A percentile compares a stretch with the other conserved stretches of the same genome.
These are phyloP conservation scores for Verasper variegatus DNA, from an alignment of 2,113 vertebrate species.

Conservation along the genomic window DNA sequence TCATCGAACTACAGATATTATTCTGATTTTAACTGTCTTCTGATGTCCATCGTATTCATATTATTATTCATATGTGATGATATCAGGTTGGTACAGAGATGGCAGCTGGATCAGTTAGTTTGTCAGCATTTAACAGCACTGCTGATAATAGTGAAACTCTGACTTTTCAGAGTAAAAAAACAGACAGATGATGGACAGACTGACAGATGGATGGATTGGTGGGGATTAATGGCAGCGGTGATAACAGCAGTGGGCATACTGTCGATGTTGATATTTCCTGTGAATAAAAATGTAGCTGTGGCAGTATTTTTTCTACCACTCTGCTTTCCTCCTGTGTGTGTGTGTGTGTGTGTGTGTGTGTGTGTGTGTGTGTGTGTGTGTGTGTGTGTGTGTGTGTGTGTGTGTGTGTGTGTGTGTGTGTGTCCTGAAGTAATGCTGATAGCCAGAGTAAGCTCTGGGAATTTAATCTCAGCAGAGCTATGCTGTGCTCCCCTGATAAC, in stretches of 20 bases:
- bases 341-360: no score
- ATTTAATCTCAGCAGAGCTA: conserved; percentile 78
- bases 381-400: conserved; percentile 26
- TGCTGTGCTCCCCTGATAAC: conserved; percentile 77
- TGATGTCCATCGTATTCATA: neutral
- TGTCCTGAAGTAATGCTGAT: conserved; percentile 78
- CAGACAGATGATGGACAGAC: conserved; percentile 37
- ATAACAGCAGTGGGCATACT: conserved; percentile 59
- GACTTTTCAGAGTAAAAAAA: conserved; percentile 9
- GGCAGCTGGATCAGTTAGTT: neutral
- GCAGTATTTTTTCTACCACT: conserved; percentile 53
- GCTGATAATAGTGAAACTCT: neutral
- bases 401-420: conserved; percentile 40
- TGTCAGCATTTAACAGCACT: conserved; percentile 1
- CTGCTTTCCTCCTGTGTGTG: conserved; percentile 34
- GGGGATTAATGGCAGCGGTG: conserved; percentile 55
- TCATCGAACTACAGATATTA: neutral
- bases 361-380: conserved; percentile 26
- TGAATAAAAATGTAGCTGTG: conserved; percentile 67
- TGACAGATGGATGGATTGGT: conserved; percentile 48
- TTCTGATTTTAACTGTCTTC: neutral
- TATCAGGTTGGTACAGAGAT: neutral
- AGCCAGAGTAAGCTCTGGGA: conserved; percentile 76
- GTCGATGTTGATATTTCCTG: conserved; percentile 64
- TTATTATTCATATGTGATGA: neutral